Percentiles rank a stretch among this genome's conserved stretches.
Evolutionary conservation across 1,140 invertebrate genomes (phyloP).

Genomic region (Ditylenchus dipsaci): DNA sequence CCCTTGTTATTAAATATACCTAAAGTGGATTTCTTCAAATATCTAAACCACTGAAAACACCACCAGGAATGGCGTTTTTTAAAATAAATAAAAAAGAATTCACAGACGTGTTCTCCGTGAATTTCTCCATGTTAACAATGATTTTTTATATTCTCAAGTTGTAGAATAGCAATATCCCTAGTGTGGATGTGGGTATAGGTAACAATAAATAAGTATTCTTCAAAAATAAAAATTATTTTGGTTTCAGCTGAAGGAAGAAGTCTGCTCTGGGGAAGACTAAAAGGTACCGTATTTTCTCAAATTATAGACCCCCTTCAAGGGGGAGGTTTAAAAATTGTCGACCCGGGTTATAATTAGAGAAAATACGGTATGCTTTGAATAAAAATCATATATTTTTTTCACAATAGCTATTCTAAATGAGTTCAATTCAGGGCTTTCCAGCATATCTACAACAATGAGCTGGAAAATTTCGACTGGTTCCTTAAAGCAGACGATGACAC

Average conservation of each 20-base stretch:
- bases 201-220: too few species aligned
- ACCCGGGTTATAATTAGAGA: too few species aligned
- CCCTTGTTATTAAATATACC: too few species aligned
- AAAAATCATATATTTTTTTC: not conserved
- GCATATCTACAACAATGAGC: slow-evolving; percentile 2
- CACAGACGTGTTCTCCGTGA: too few species aligned
- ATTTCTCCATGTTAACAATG: too few species aligned
- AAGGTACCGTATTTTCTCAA: slow-evolving; percentile 71
- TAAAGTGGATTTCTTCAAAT: too few species aligned
- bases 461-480: slow-evolving; percentile 51
- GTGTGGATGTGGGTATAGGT: slow-evolving; percentile 65
- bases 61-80: too few species aligned
- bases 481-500: slow-evolving; percentile 57
- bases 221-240: too few species aligned
- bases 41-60: too few species aligned
- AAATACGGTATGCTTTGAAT: not conserved
- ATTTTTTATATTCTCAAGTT: not conserved
- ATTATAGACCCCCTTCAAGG: slow-evolving; percentile 58
- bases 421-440: not conserved
- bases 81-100: too few species aligned
- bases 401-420: not conserved
- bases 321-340: too few species aligned
- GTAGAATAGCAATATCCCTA: slow-evolving; percentile 52
- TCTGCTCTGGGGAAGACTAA: slow-evolving; percentile 91
- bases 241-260: slow-evolving; percentile 71